A percentile compares a stretch with the other conserved stretches of the same genome.
These are phyloP conservation scores for Galerucella nymphaeae DNA, from an alignment of 2,888 invertebrate genomes.

Conservation along the genomic window DNA sequence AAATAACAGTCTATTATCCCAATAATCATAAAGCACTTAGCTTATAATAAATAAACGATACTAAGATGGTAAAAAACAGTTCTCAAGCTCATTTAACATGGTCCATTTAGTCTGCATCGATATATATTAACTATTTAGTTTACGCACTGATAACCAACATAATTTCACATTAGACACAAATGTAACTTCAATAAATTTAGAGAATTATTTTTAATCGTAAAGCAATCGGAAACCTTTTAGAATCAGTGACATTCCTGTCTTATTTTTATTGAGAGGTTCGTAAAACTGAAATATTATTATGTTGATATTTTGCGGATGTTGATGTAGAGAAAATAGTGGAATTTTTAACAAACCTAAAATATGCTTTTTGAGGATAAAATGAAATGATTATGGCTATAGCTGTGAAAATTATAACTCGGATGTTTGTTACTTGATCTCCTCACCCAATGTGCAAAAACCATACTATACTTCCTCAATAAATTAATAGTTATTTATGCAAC, in stretches of 20 bases:
- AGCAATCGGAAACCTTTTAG: conserved; percentile 10
- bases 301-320: no score
- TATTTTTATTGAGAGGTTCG: neutral
- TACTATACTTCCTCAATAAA: no score
- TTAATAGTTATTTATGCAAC: no score
- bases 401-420: no score
- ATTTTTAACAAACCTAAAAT: no score
- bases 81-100: conserved; percentile 33
- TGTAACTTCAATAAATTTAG: conserved; percentile 30
- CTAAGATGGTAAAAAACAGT: conserved; percentile 14
- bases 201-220: conserved; percentile 27
- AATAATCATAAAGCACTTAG: conserved; percentile 22
- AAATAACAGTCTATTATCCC: conserved; percentile 6
- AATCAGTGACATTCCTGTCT: neutral
- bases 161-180: conserved; percentile 31
- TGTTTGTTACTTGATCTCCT: no score
- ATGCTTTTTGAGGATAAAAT: no score
- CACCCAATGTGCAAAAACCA: no score
- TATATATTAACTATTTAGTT: conserved; percentile 17
- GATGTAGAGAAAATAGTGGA: no score
- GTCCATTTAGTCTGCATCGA: conserved; percentile 28
- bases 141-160: conserved; percentile 35
- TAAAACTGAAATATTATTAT: neutral
- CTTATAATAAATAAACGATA: conserved; percentile 14
- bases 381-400: no score